Percentiles rank a stretch among this genome's conserved stretches.
Evolutionary conservation across 2,113 vertebrate species (phyloP).

Genomic region (Lynx canadensis): DNA sequence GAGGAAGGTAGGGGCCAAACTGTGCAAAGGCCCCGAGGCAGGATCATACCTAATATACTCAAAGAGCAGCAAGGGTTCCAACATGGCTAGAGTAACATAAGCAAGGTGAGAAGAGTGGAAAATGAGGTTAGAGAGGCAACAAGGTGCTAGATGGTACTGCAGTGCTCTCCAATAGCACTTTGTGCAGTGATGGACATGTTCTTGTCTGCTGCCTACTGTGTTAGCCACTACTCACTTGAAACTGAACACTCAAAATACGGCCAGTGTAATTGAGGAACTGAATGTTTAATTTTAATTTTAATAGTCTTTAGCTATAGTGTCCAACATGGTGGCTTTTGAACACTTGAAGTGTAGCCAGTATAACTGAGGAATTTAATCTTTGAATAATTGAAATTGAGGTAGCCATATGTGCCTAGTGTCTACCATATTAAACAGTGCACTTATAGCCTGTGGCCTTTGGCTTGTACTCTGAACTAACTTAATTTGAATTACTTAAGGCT

Average conservation of each 20-base stretch:
- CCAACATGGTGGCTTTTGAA: background rate
- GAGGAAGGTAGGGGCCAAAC: background rate
- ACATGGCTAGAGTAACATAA: background rate
- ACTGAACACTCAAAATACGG: background rate
- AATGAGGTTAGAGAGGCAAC: background rate
- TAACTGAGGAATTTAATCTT: background rate
- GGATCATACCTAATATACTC: background rate
- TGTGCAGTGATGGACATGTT: background rate
- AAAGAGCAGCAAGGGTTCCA: background rate
- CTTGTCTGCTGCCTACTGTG: background rate
- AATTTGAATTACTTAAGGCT: background rate
- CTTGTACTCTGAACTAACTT: slow-evolving; percentile 22
- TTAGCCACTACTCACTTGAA: background rate
- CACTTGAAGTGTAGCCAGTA: background rate
- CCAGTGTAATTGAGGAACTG: background rate
- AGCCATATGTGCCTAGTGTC: background rate
- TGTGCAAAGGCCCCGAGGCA: background rate
- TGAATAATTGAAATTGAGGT: slow-evolving; percentile 22
- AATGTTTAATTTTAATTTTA: background rate
- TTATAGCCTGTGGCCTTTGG: background rate
- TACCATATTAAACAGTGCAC: background rate
- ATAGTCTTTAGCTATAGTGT: background rate
- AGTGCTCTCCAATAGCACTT: background rate
- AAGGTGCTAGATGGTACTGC: background rate
- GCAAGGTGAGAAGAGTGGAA: background rate